Evolutionary conservation across 2,888 invertebrate genomes (phyloP), one percentile per base, ranked within the genome.

Genomic region (Deroplatys truncata): DNA sequence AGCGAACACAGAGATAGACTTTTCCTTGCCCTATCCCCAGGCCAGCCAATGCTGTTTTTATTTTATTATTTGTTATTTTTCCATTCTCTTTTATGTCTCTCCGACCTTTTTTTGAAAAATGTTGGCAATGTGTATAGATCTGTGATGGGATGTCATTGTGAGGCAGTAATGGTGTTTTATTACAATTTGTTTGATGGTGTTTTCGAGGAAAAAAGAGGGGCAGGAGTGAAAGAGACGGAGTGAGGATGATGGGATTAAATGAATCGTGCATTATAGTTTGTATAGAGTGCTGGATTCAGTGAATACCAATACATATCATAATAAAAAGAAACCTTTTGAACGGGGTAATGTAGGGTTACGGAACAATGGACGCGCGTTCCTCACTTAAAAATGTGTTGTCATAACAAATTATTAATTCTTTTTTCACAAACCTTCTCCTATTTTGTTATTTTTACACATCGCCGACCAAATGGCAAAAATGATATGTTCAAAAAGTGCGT

Each of bases 111-210:
- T 72, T 56, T 56, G 86, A 89, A 89, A 89, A 84, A 56, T 84
- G 84, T 89, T 86, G 84, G 87, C 86, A 86, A 89, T 89, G 89
- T 72, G 56, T 89, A 87, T 86, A 89, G 89, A 84, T 89, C 86
- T 89, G 49, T 83, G 87, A 89, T 87, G 89, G 84, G 89, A 89
- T 87, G 89, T 89, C 89, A 87, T 87, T 89, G 89, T 84, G 86
- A 87, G 20, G 82, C 56, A 87, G 86, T 86, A 89, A 89, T 89
- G 89, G 89, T 87, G 89, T 89, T 89, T 89, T 89, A 89, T 89
- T 89, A 89, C 89, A 89, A 86, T 89, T 89, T 86, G 89, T 89
- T 87, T 89, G 89, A 89, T 86, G 89, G 89, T 82, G 89, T 87
- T 86, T 87, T 83, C 83, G 83, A 87, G 83, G 83, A 86, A 86